Base-by-base conservation (phyloP, 2,113 vertebrate species). In the Platichthys stellatus region DNA sequence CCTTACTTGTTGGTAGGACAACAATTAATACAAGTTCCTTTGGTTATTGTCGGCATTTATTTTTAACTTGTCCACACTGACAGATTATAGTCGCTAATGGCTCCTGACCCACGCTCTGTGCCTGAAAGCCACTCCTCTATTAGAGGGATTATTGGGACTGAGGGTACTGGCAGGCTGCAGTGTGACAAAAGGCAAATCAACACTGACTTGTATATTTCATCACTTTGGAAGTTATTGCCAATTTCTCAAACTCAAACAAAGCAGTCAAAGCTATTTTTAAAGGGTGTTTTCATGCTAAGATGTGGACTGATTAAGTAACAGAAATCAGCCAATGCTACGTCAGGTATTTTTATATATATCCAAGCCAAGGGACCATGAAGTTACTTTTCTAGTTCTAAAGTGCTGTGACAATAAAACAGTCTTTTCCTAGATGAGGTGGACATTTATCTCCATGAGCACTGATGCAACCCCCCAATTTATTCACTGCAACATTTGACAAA, bases 81-180 rank as follows among this genome's bases (percentile, higher is more conserved):
- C 68, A 69, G 78, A 66, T 87, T 54, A 43, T n/a, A 64, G 54
- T 13, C 58, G 49, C 54, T 74, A 74, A 79, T 69, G 69, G 77
- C 51, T 73, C 69, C 28, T 66, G 24, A n/a, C n/a, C n/a, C n/a
- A 76, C 49, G 2, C 53, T 57, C 57, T 65, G 63, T 79, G 31
- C 47, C 65, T 35, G 20, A 51, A 60, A 78, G 31, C 65, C 77
- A 69, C 53, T 70, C 15, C 26, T 74, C 78, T 12, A 31, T 31
- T 31, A 31, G 31, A 79, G 28, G 68, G 56, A 82, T 82, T 80
- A 69, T 38, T 81, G 18, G 63, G 47, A 53, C 54, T 40, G 31
- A 20, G 65, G 71, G 15, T 28, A 21, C 59, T 75, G 73, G 47
- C 79, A 73, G 67, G 43, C 47, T 15, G 23, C 57, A 20, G 21